A percentile compares a stretch with the other conserved stretches of the same genome.
Evolutionary conservation across 2,888 invertebrate genomes (phyloP).

Genomic region (Idaea aversata): DNA sequence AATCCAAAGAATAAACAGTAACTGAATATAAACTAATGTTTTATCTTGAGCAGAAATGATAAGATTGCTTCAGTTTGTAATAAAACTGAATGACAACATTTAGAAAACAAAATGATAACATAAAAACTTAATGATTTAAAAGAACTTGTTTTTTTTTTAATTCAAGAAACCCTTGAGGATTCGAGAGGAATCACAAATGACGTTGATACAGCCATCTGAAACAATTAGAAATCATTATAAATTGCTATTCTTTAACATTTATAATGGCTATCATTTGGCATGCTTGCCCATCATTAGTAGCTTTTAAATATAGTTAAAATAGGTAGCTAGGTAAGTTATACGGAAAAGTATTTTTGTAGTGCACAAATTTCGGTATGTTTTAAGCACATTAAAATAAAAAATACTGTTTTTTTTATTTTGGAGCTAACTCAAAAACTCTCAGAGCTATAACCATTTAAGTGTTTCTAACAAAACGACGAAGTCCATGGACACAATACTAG

Average conservation of each 20-base stretch:
- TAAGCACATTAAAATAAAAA: too few relatives aligned
- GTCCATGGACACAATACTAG: too few relatives aligned
- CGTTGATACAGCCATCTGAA: conserved; percentile 64
- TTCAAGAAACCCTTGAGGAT: conserved; percentile 67
- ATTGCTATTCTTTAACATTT: not conserved
- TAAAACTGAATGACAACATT: conserved; percentile 40
- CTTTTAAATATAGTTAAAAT: not conserved
- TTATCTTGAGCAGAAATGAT: conserved; percentile 76
- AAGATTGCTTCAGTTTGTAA: conserved; percentile 60
- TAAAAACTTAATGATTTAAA: conserved; percentile 31
- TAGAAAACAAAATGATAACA: conserved; percentile 26
- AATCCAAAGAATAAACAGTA: conserved; percentile 37
- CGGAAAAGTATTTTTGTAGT: too few relatives aligned
- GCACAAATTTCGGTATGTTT: too few relatives aligned
- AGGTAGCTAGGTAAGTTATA: too few relatives aligned
- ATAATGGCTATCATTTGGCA: not conserved
- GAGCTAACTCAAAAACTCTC: too few relatives aligned
- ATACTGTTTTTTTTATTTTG: too few relatives aligned
- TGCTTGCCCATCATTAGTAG: not conserved
- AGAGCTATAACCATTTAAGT: too few relatives aligned
- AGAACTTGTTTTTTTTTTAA: conserved; percentile 26
- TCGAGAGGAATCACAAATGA: conserved; percentile 57
- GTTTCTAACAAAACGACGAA: too few relatives aligned
- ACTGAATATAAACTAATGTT: conserved; percentile 43
- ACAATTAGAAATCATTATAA: conserved; percentile 33